Percentiles rank a stretch among this genome's conserved stretches.
Conservation (phyloP, 2,797 vertebrate genomes). For the Rhinichthys osculus region DNA sequence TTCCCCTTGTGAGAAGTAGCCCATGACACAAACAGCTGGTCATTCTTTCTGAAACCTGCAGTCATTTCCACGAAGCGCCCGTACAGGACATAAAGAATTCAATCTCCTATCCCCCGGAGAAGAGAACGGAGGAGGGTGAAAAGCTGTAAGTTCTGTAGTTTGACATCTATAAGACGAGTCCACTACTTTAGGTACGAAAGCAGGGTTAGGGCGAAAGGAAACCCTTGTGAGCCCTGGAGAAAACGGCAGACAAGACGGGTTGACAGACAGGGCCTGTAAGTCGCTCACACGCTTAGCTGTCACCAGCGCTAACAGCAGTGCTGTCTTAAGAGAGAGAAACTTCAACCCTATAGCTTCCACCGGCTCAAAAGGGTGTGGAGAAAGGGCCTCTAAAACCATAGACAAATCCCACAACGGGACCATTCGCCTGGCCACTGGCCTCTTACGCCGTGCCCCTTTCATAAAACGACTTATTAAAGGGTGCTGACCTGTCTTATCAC, state of each 20-base stretch:
- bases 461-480: too few species aligned
- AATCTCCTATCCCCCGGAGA: neutral
- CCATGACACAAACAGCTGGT: neutral
- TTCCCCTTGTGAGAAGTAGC: neutral
- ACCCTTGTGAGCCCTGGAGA: neutral
- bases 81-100: neutral
- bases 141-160: neutral
- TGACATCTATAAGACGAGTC: neutral
- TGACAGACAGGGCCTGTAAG: neutral
- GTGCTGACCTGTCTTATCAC: too few species aligned
- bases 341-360: too few species aligned
- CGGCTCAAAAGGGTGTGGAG: too few species aligned
- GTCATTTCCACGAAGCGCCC: neutral
- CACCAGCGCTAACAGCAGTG: too few species aligned
- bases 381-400: too few species aligned
- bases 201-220: neutral
- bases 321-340: too few species aligned
- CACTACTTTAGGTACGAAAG: neutral
- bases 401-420: too few species aligned
- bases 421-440: too few species aligned
- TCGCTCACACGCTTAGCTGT: too few species aligned
- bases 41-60: too few species aligned
- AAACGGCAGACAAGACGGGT: neutral
- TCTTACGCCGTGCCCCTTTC: too few species aligned
- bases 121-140: neutral